Conservation (phyloP, 53 echinoderm and acorn worm genomes). For the Pentamera pediparva region DNA sequence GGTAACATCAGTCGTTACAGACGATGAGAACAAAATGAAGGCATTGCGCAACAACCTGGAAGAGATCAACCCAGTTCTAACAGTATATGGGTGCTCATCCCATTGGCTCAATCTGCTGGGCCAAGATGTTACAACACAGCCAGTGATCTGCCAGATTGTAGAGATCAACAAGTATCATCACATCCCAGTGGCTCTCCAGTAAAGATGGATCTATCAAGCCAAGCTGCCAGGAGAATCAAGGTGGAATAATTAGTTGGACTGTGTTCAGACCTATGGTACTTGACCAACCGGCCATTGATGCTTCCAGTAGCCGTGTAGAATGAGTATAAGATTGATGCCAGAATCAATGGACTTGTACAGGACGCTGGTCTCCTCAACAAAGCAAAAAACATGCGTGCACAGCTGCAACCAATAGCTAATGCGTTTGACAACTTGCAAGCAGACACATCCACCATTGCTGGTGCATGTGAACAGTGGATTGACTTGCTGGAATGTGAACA, state of each 20-base stretch:
- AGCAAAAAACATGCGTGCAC: not conserved
- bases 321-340: not conserved
- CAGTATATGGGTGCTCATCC: conserved; percentile 26
- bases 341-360: not conserved
- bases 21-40: conserved; percentile 19
- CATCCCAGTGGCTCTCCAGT: not conserved
- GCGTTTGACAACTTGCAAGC: not conserved
- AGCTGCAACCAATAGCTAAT: not conserved
- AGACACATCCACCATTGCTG: not conserved
- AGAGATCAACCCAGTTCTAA: not conserved
- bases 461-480: conserved; percentile 26
- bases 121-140: not conserved
- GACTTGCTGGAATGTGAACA: too few species aligned
- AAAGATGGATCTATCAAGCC: conserved; percentile 3
- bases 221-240: conserved; percentile 22
- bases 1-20: conserved; percentile 20
- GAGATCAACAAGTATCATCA: conserved; percentile 27
- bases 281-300: not conserved
- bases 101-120: conserved; percentile 22
- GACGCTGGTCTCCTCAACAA: not conserved
- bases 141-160: conserved; percentile 8
- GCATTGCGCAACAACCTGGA: not conserved
- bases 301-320: not conserved
- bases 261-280: not conserved
- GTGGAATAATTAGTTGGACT: conserved; percentile 2